Evolutionary conservation across 1,140 invertebrate genomes (phyloP), one percentile per base, ranked within the genome.

Genomic region (Pteromalus puparum): DNA sequence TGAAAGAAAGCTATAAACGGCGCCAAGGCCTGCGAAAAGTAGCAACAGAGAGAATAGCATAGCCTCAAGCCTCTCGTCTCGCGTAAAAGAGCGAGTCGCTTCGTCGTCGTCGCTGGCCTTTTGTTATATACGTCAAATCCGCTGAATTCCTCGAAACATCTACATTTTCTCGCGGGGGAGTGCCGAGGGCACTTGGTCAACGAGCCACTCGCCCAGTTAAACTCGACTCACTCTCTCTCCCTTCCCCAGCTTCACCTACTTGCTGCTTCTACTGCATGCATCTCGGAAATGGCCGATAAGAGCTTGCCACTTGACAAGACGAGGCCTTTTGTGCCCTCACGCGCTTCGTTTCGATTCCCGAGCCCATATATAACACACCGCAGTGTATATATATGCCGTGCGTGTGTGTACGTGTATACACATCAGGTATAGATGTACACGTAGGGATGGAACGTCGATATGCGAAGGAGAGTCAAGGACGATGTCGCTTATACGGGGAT

Each of bases 241-340:
- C 73, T 38, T 2, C 24, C 1, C 10, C 26, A 28, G 67, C 67
- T 70, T n/a, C 53, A n/a, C 53, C 18, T 61, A 61, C 53, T 15
- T 86, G 21, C 53, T 83, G n/a, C n/a, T n/a, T n/a, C n/a, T n/a
- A n/a, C n/a, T n/a, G 86, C 86, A 86, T 88, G 87, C 87, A 88
- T 88, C 87, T 89, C 86, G 87, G 87, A 88, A 89, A 88, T 88
- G 87, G 86, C 87, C 87, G 88, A 89, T 89, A 89, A 89, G 88
- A 89, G 88, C 87, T 46, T 24, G 83, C 30, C 83, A 84, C 88
- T 88, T 85, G 87, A 88, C 87, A n/a, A 78, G 87, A 79, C 85
- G 87, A 87, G 87, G 86, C 68, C 88, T 89, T 88, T 89, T 89
- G 88, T 89, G 85, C 85, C 53, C 34, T 34, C 38, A 6, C 65